Conservation (phyloP, 1,140 invertebrate species). For the Cydia splendana region DNA sequence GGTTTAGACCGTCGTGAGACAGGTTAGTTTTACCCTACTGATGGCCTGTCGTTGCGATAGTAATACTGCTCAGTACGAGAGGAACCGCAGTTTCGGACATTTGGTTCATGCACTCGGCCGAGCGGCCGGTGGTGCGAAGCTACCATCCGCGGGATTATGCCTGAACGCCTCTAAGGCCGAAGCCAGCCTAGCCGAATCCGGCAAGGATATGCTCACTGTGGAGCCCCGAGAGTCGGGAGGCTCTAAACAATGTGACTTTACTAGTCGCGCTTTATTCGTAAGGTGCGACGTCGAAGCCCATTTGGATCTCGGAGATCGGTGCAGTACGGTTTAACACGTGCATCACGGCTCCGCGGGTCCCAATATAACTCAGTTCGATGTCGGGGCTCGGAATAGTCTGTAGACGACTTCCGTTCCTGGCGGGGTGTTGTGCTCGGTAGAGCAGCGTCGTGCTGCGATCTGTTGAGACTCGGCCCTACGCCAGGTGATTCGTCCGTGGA, state of each 20-base stretch:
- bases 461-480: constrained; percentile 80
- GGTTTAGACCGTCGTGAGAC: constrained; percentile 79
- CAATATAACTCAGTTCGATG: constrained; percentile 81
- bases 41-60: constrained; percentile 75
- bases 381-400: constrained; percentile 82
- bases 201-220: constrained; percentile 76
- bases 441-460: constrained; percentile 81
- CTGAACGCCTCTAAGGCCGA: constrained; percentile 91
- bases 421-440: constrained; percentile 83
- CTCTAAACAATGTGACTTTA: constrained; percentile 81
- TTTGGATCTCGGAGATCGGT: constrained; percentile 83
- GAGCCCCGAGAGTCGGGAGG: constrained; percentile 80
- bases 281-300: constrained; percentile 91
- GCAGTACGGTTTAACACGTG: constrained; percentile 53
- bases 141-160: constrained; percentile 91
- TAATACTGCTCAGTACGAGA: constrained; percentile 81
- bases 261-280: constrained; percentile 86
- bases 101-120: constrained; percentile 86
- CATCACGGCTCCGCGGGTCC: constrained; percentile 74
- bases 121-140: constrained; percentile 86
- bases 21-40: constrained; percentile 87
- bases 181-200: constrained; percentile 83
- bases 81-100: constrained; percentile 87
- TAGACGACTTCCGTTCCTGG: constrained; percentile 82
- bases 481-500: constrained; percentile 74